Evolutionary conservation across 2,888 invertebrate species (phyloP).

Genomic region (Shargacucullia verbasci): DNA sequence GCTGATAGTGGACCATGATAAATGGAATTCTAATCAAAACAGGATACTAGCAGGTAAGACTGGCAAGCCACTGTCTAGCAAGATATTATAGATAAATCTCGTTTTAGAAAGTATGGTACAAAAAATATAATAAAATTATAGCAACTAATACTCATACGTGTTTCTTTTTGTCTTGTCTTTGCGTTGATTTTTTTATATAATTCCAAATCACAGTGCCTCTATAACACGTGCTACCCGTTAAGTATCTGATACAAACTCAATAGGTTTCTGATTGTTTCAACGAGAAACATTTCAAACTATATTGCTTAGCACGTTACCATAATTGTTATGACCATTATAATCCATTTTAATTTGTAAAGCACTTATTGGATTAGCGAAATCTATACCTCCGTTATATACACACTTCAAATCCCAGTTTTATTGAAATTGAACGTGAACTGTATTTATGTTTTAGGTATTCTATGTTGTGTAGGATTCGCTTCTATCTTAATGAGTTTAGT

Average conservation of each 20-base stretch:
- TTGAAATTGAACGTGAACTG: neutral
- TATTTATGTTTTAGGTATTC: neutral
- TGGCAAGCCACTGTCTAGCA: too few relatives aligned
- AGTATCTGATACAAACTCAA: slow-evolving; percentile 52
- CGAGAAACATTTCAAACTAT: slow-evolving; percentile 53
- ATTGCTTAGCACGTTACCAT: slow-evolving; percentile 71
- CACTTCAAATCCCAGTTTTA: slow-evolving; percentile 12
- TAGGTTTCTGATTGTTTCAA: slow-evolving; percentile 63
- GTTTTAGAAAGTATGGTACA: too few relatives aligned
- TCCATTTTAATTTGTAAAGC: slow-evolving; percentile 52
- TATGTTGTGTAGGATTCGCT: slow-evolving; percentile 41
- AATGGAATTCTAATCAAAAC: too few relatives aligned
- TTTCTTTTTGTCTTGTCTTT: too few relatives aligned
- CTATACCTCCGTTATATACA: slow-evolving; percentile 21
- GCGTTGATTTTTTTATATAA: neutral
- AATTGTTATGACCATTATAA: slow-evolving; percentile 70
- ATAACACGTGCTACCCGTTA: slow-evolving; percentile 51
- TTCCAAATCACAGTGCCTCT: slow-evolving; percentile 1
- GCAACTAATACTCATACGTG: too few relatives aligned
- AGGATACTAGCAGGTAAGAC: too few relatives aligned
- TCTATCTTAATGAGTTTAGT: slow-evolving; percentile 77
- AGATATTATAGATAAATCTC: too few relatives aligned
- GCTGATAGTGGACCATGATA: too few relatives aligned
- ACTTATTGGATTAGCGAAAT: slow-evolving; percentile 55
- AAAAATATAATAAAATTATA: too few relatives aligned